These are phyloP conservation scores for Drosophila erecta DNA, from an alignment of 1,140 invertebrate genomes.

Conservation along the genomic window DNA sequence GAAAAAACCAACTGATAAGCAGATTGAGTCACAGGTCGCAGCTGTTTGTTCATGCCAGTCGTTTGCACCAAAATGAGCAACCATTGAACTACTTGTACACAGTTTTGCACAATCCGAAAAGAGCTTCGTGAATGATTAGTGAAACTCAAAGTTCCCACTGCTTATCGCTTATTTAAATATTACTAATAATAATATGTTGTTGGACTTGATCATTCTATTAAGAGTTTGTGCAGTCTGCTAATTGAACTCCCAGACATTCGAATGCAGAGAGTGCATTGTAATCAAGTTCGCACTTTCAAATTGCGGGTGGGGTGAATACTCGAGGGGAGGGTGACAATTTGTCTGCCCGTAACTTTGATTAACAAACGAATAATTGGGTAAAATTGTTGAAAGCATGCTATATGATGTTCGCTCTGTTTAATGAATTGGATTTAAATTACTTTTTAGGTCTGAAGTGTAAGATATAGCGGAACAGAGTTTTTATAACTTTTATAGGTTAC, in stretches of 20 bases:
- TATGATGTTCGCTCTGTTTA: background rate
- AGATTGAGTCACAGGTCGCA: conserved; percentile 25
- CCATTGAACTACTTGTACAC: background rate
- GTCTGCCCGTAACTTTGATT: conserved; percentile 4
- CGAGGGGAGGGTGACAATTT: background rate
- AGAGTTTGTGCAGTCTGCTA: conserved; percentile 20
- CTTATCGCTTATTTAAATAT: conserved; percentile 11
- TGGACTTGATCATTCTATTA: conserved; percentile 14
- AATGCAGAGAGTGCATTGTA: conserved; percentile 7
- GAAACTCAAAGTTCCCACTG: conserved; percentile 17
- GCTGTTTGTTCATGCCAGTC: conserved; percentile 5
- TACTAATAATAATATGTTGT: conserved; percentile 1
- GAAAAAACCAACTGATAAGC: background rate
- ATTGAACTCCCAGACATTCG: conserved; percentile 61
- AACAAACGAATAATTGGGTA: background rate
- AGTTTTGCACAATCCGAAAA: conserved; percentile 9
- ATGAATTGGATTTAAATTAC: background rate
- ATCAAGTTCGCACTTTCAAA: conserved; percentile 9
- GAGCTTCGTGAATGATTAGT: conserved; percentile 15
- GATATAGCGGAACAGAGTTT: too few relatives aligned
- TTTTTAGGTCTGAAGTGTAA: too few relatives aligned
- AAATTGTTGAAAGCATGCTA: background rate
- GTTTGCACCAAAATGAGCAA: conserved; percentile 11
- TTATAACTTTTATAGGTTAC: too few relatives aligned
- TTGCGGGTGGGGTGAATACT: background rate